These are phyloP conservation scores for Spodoptera littoralis DNA, from an alignment of 2,888 invertebrate genomes.

Conservation along the genomic window DNA sequence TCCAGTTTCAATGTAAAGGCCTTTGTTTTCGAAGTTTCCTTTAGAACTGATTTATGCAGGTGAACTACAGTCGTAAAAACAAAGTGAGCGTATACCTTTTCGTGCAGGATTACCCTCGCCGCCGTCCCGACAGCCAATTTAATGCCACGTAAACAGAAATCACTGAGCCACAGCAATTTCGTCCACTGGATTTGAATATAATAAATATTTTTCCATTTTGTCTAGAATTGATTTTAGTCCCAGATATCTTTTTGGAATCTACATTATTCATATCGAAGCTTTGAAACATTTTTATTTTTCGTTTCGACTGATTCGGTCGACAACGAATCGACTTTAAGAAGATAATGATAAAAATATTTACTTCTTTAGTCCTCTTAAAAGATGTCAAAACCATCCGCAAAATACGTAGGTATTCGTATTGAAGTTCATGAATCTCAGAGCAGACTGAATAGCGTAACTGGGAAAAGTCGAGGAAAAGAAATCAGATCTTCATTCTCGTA, in stretches of 20 bases:
- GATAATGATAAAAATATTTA: too few relatives aligned
- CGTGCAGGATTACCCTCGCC: conserved; percentile 37
- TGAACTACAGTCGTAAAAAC: conserved; percentile 52
- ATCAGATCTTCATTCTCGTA: too few relatives aligned
- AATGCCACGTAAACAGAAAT: conserved; percentile 53
- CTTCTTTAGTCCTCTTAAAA: too few relatives aligned
- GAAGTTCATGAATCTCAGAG: too few relatives aligned
- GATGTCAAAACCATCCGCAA: too few relatives aligned
- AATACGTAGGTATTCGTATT: too few relatives aligned
- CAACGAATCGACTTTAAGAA: too few relatives aligned
- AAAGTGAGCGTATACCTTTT: conserved; percentile 47
- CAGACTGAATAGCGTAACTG: too few relatives aligned
- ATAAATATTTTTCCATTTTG: conserved; percentile 30
- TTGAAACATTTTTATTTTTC: too few relatives aligned
- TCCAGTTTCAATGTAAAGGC: conserved; percentile 23
- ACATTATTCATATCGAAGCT: conserved; percentile 4
- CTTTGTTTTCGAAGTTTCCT: conserved; percentile 45
- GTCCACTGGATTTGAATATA: conserved; percentile 41
- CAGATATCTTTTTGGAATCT: conserved; percentile 15
- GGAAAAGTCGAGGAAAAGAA: too few relatives aligned
- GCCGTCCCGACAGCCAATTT: conserved; percentile 48
- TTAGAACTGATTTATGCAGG: conserved; percentile 50
- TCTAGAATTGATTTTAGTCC: conserved; percentile 18
- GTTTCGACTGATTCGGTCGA: too few relatives aligned
- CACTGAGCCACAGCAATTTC: conserved; percentile 31